Conservation (phyloP, 2,797 vertebrate species). For the Betta splendens region DNA sequence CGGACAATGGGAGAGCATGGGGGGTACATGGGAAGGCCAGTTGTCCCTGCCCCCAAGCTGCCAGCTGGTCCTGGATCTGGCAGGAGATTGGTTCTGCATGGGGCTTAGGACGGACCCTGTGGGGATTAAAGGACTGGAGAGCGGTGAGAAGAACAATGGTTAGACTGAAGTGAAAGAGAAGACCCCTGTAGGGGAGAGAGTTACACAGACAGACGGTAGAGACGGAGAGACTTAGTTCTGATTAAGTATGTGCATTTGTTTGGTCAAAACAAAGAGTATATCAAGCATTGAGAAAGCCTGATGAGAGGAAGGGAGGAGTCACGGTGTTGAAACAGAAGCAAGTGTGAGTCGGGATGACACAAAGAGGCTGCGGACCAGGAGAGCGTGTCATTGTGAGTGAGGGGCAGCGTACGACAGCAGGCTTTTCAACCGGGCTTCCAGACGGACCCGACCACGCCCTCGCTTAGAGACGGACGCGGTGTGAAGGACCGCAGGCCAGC, state of each 20-base stretch:
- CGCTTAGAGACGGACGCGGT: neutral
- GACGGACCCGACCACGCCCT: conserved; percentile 1
- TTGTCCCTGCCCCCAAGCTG: conserved; percentile 49
- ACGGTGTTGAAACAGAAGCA: conserved; percentile 37
- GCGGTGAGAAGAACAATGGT: conserved; percentile 45
- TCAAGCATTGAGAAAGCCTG: conserved; percentile 34
- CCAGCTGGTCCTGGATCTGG: conserved; percentile 28
- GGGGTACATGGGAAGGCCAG: conserved; percentile 26
- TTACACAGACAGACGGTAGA: conserved; percentile 2
- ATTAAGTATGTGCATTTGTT: neutral
- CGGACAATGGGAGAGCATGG: conserved; percentile 47
- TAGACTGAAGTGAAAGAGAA: conserved; percentile 16
- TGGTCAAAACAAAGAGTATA: conserved; percentile 7
- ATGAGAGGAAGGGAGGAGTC: conserved; percentile 38
- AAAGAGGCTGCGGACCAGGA: conserved; percentile 3
- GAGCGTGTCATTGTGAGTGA: conserved; percentile 11
- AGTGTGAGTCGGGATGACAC: conserved; percentile 31
- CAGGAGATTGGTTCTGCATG: conserved; percentile 58
- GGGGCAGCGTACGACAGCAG: conserved; percentile 12
- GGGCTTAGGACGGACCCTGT: conserved; percentile 45
- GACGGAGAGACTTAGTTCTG: neutral
- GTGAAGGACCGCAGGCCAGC: conserved; percentile 5
- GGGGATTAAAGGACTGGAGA: conserved; percentile 52
- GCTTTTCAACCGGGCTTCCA: conserved; percentile 30
- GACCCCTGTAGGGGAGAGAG: conserved; percentile 7